phyloP scores from a whole-genome alignment of 2,113 vertebrate species.

The Anguilla japonica region DNA sequence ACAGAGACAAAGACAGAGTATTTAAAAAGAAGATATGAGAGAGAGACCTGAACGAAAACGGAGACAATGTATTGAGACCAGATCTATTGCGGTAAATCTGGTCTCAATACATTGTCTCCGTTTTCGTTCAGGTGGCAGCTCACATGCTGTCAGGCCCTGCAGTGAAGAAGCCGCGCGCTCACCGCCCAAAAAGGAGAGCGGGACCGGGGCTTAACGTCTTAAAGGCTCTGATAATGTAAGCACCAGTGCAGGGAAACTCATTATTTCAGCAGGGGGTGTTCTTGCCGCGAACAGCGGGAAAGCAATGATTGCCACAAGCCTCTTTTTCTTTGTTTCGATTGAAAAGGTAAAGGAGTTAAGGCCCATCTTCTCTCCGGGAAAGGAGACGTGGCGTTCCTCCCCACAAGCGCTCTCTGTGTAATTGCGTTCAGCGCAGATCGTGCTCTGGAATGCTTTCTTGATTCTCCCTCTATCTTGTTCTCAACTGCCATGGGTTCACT shows the following conservation, averaged over 20 bases:
- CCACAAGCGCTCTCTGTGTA: slow-evolving; percentile 25
- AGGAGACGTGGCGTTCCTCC: slow-evolving; percentile 5
- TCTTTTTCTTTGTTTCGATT: slow-evolving; percentile 23
- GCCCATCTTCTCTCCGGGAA: slow-evolving; percentile 17
- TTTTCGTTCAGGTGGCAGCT: neutral
- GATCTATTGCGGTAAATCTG: neutral
- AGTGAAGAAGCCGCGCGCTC: neutral
- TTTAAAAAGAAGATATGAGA: neutral
- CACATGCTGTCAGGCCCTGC: neutral
- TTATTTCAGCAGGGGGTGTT: slow-evolving; percentile 35
- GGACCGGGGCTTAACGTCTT: neutral
- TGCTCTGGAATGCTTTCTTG: neutral
- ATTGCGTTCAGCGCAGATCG: slow-evolving; percentile 1
- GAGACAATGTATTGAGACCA: too few relatives aligned
- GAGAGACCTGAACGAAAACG: neutral
- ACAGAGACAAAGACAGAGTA: too few relatives aligned
- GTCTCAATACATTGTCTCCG: neutral
- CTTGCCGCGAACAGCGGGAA: slow-evolving; percentile 26
- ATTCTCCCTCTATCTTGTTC: neutral
- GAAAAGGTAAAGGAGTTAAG: slow-evolving; percentile 39
- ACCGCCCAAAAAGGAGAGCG: neutral
- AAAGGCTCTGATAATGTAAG: neutral
- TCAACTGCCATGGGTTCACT: neutral
- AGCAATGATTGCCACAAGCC: slow-evolving; percentile 26
- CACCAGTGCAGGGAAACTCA: slow-evolving; percentile 28